Evolutionary conservation across 2,888 invertebrate species (phyloP).

Genomic region (Coenonympha arcania): DNA sequence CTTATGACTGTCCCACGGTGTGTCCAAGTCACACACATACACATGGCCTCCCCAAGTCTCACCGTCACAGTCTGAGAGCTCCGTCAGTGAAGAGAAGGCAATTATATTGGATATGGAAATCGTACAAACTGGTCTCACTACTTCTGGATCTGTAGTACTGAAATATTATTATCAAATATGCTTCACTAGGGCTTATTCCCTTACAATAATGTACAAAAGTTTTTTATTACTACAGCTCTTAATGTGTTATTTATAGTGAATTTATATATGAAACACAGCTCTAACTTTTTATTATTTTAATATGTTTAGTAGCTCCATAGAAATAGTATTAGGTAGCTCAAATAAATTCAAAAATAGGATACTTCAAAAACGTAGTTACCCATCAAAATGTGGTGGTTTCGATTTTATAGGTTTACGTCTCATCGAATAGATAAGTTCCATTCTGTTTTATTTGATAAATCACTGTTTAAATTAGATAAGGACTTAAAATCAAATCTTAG

Average conservation of each 20-base stretch:
- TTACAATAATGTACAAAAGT: no score
- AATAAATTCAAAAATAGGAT: background rate
- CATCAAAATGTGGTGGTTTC: conserved; percentile 67
- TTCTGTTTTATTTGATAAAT: conserved; percentile 28
- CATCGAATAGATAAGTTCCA: conserved; percentile 73
- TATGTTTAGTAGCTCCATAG: no score
- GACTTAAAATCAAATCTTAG: background rate
- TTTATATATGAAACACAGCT: no score
- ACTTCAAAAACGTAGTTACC: conserved; percentile 37
- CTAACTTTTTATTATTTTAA: no score
- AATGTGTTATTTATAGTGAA: no score
- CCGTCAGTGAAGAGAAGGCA: conserved; percentile 85
- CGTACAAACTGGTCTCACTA: conserved; percentile 78
- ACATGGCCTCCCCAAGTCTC: conserved; percentile 87
- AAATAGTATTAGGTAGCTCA: no score
- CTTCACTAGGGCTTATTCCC: background rate
- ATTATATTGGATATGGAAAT: conserved; percentile 87
- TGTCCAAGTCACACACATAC: conserved; percentile 90
- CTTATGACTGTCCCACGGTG: conserved; percentile 91
- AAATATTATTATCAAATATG: conserved; percentile 20
- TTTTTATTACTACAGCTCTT: no score
- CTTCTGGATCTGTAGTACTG: conserved; percentile 54
- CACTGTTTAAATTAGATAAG: background rate
- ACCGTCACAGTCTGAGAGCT: conserved; percentile 79
- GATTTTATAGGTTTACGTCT: conserved; percentile 68